Evolutionary conservation across 2,888 invertebrate genomes (phyloP).

Genomic region (Cerastis leucographa): DNA sequence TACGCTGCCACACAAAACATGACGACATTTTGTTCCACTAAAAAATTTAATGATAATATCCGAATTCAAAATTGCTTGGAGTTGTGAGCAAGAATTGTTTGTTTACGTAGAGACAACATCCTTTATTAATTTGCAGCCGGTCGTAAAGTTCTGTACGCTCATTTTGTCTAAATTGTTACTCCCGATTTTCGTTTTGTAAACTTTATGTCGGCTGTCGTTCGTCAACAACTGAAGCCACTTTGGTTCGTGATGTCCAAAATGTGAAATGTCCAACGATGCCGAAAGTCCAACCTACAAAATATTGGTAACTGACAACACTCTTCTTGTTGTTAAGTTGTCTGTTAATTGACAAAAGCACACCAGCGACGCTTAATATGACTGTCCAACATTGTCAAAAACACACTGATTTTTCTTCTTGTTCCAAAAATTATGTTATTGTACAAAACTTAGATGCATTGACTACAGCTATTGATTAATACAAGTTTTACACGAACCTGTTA

Average conservation of each 20-base stretch:
- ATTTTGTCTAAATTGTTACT: conserved; percentile 5
- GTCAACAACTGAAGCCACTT: conserved; percentile 1
- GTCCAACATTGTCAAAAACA: no score
- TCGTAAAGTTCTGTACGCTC: conserved; percentile 13
- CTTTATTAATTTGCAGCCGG: conserved; percentile 33
- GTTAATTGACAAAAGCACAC: not conserved
- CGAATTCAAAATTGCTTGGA: conserved; percentile 49
- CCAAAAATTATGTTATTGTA: no score
- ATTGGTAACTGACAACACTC: not conserved
- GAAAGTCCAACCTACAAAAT: not conserved
- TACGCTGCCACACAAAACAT: conserved; percentile 76
- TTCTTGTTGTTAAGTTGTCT: not conserved
- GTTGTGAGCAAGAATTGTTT: conserved; percentile 41
- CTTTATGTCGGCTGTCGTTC: not conserved
- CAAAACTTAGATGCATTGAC: no score
- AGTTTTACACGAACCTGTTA: no score
- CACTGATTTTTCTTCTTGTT: no score
- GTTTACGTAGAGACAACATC: conserved; percentile 34
- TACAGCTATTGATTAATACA: no score
- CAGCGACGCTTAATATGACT: not conserved
- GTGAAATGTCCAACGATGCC: conserved; percentile 7
- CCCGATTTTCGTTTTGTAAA: conserved; percentile 7
- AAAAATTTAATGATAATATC: conserved; percentile 70
- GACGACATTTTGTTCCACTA: conserved; percentile 76
- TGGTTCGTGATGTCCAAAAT: not conserved